Evolutionary conservation across 2,888 invertebrate species (phyloP), one percentile per base, ranked within the genome.

Genomic region (Fragum sueziense): DNA sequence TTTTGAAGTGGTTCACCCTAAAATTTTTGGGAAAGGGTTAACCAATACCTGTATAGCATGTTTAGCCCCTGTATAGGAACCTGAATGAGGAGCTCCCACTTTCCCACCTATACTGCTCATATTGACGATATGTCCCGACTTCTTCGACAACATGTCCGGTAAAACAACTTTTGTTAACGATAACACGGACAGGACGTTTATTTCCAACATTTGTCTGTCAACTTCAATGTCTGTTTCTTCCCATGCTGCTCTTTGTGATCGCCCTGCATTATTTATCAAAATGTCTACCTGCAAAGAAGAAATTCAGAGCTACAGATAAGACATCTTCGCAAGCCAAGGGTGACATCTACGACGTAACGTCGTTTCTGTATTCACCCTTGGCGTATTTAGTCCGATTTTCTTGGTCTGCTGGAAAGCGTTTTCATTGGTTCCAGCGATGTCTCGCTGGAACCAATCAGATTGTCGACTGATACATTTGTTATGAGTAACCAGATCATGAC

Each of bases 181-280:
- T 0, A 97, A 91, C 6, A 95, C 94, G 0, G 96, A 95, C 85
- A 97, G 96, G 0, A 97, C 96, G 92, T 97, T 97, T 74, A 97
- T 91, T 47, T 97, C 95, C 90, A 97, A 96, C 88, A 97, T 93
- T 79, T 96, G 95, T 62, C 94, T 94, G 91, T 97, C 97, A 0
- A 97, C 97, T 57, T 94, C 92, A 0, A 96, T 82, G 0, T 96
- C 95, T 62, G 96, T 96, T 0, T 95, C 94, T 80, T 96, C 95
- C 96, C 96, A 97, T 27, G 92, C 88, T 0, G 96, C 96, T 82
- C 97, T 94, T 91, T 97, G 97, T 9, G 96, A 96, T 73, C 96
- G 93, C 0, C 97, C 97, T 0, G 97, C 97, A 93, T 97, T 97
- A 90, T 96, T 96, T 0, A 97, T 95, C 51, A 97, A 93, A 75